Evolutionary conservation across 92 coral and sea anemone genomes (phyloP), one percentile per base, ranked within the genome.

Genomic region (Hydrozoanthus gracilis): DNA sequence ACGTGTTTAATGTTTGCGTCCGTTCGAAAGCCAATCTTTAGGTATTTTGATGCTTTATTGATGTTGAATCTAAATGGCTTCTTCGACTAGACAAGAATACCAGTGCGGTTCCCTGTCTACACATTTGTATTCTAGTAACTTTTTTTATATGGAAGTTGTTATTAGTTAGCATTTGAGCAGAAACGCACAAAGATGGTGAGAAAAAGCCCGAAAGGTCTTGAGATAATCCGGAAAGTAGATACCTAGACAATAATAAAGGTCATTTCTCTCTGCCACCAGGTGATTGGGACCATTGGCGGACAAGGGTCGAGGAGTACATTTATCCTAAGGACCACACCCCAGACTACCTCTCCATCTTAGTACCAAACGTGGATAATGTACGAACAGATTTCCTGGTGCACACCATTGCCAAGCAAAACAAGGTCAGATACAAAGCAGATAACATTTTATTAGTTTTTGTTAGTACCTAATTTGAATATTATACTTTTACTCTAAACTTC

Each of bases 251-350:
- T 8, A 17, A 48, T 44, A 6, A 17, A 5, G 1, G 6, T 9
- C 4, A 46, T 27, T 11, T 71, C 35, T 64, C 76, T 15, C 48
- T 45, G 15, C 56, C 44, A 27, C 62, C 50, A 96, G 98, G 99
- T 68, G 95, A 91, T 10, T 96, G 99, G 99, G 98, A 91, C n/a
- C 99, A 96, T 68, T 96, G 99, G 99, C 91, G 95, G 80, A 91
- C 89, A 17, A 88, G 93, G 54, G 99, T 96, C 6, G 98, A 96
- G 82, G 96, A 95, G 58, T 96, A 96, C 85, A 77, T 88, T n/a
- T 96, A 96, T 87, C 99, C 99, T 3, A 96, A 90, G 83, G 96
- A 95, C 56, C 95, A 93, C 52, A 90, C 90, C 12, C 99, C 99
- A 47, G 99, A 96, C 89, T 96, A 92, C 91, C 88, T 95, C 84